Evolutionary conservation across 2,888 invertebrate species (phyloP).

Genomic region (Hipparchia semele): DNA sequence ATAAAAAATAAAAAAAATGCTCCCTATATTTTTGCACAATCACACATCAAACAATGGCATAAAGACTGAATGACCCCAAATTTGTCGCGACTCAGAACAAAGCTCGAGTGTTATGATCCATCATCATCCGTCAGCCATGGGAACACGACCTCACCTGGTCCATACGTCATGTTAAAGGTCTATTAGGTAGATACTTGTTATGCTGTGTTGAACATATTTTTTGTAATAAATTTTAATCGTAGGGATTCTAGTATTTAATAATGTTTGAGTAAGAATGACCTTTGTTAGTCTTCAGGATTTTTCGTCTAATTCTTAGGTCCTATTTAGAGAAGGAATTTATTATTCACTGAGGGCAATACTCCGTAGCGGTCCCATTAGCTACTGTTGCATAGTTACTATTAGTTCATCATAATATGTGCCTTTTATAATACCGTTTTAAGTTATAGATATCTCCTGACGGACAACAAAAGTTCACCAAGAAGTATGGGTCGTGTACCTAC

Average conservation of each 20-base stretch:
- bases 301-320: no score
- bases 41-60: slow-evolving; percentile 51
- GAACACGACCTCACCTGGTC: slow-evolving; percentile 73
- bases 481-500: no score
- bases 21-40: slow-evolving; percentile 52
- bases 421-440: no score
- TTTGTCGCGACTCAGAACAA: slow-evolving; percentile 79
- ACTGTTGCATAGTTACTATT: no score
- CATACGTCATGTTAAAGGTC: slow-evolving; percentile 57
- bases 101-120: slow-evolving; percentile 67
- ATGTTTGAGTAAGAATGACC: no score
- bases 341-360: no score
- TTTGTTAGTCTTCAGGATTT: no score
- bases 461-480: no score
- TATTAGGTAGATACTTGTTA: slow-evolving; percentile 1
- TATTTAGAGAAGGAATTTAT: no score
- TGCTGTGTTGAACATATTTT: slow-evolving; percentile 4
- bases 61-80: slow-evolving; percentile 70
- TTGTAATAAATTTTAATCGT: not conserved
- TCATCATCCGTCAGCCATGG: slow-evolving; percentile 74
- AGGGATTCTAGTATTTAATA: not conserved
- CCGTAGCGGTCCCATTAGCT: no score
- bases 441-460: no score
- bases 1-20: slow-evolving; percentile 28
- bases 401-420: no score